A percentile compares a stretch with the other conserved stretches of the same genome.
These are phyloP conservation scores for Danio rerio DNA, from an alignment of 2,113 vertebrate genomes.

Conservation along the genomic window DNA sequence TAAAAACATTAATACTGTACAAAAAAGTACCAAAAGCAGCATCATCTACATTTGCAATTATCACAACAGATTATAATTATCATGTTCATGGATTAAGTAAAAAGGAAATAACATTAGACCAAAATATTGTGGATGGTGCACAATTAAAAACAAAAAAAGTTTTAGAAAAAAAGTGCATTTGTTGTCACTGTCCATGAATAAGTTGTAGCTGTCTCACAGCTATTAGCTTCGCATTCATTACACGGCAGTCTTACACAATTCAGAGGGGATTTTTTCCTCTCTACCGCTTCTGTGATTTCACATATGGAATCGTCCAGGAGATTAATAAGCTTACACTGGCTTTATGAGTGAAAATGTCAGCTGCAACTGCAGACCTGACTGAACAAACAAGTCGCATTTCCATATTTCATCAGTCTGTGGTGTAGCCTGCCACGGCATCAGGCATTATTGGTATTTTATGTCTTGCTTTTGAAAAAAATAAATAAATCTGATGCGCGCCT, in stretches of 20 bases:
- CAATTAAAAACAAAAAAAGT: not conserved
- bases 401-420: slow-evolving; percentile 58
- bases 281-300: slow-evolving; percentile 32
- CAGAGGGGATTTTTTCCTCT: slow-evolving; percentile 31
- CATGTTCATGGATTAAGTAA: not conserved
- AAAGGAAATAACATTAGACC: not conserved
- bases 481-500: slow-evolving; percentile 42
- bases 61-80: not conserved
- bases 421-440: slow-evolving; percentile 45
- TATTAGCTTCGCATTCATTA: slow-evolving; percentile 34
- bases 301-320: slow-evolving; percentile 42
- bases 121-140: not conserved
- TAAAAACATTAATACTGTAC: no score
- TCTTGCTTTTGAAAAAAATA: slow-evolving; percentile 46
- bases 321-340: slow-evolving; percentile 54
- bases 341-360: slow-evolving; percentile 56
- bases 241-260: slow-evolving; percentile 7
- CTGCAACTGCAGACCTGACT: slow-evolving; percentile 38
- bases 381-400: slow-evolving; percentile 56
- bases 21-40: no score
- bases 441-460: slow-evolving; percentile 59
- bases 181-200: not conserved
- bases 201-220: not conserved
- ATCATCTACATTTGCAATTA: no score
- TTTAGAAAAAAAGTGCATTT: not conserved